Evolutionary conservation across 1,140 invertebrate species (phyloP).

Genomic region (Andricus grossulariae): DNA sequence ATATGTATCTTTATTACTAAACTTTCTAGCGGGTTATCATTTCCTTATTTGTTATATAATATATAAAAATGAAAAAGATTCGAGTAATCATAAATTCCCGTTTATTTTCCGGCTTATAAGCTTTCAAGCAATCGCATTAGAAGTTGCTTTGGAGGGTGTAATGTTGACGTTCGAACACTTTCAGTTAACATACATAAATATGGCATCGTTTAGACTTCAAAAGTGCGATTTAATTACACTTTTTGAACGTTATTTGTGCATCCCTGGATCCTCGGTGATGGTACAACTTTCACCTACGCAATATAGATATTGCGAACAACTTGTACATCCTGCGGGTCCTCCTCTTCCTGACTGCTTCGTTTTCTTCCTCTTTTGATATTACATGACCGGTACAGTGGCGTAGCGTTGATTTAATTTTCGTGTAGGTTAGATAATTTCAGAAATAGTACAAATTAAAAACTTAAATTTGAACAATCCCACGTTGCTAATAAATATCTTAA

Average conservation of each 20-base stretch:
- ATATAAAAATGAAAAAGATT: background rate
- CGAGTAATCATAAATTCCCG: background rate
- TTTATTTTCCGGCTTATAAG: background rate
- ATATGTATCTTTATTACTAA: background rate
- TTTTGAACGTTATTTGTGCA: background rate
- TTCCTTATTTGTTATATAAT: constrained; percentile 13
- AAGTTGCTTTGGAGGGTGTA: background rate
- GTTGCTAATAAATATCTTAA: no score
- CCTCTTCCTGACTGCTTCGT: constrained; percentile 12
- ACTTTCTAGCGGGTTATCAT: constrained; percentile 7
- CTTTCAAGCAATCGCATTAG: background rate
- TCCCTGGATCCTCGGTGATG: background rate
- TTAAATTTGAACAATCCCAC: no score
- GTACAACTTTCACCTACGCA: constrained; percentile 21
- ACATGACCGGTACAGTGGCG: background rate
- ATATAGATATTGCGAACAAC: background rate
- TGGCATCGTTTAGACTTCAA: background rate
- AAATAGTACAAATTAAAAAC: no score
- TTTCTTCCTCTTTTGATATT: constrained; percentile 22
- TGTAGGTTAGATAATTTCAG: no score
- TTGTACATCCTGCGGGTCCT: constrained; percentile 6
- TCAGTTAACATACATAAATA: background rate
- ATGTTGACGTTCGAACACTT: no score
- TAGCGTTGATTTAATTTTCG: background rate
- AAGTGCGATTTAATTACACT: background rate